Conservation (phyloP, 2,113 vertebrate genomes). For the cat (Felis catus) region F.catus_Fca126_mat1.0 CM031416.1:88419501-88420000, state of each 20-base stretch:
- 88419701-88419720: neutral
- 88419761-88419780: neutral
- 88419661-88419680: neutral
- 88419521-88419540: neutral
- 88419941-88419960: neutral
- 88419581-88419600: conserved; percentile 17
- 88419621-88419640: neutral
- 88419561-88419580: neutral
- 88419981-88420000: neutral
- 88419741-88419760: conserved; percentile 16
- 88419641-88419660: neutral
- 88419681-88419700: neutral
- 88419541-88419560: neutral
- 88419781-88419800: neutral
- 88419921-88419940: neutral
- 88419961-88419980: neutral
- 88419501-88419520: neutral
- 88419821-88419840: neutral
- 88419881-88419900: neutral
- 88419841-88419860: neutral
- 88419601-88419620: neutral
- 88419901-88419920: neutral
- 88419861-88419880: neutral
- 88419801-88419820: neutral
- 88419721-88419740: neutral